Evolutionary conservation across 2,113 vertebrate species (phyloP).

Genomic region (Lagopus leucura): DNA sequence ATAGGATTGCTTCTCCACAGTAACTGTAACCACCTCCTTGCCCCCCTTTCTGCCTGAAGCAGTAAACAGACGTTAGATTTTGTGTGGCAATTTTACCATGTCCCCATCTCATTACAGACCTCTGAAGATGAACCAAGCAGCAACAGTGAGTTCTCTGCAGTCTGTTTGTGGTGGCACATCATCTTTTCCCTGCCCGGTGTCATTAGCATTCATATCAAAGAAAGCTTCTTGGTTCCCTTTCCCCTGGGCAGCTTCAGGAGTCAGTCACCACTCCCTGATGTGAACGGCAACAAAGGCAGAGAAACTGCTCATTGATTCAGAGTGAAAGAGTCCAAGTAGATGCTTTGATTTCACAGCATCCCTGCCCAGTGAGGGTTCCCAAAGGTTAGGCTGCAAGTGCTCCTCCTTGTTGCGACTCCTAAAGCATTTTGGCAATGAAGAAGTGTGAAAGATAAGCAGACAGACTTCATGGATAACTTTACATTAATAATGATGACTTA

Average conservation of each 20-base stretch:
- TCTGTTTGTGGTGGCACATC: not conserved
- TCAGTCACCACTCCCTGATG: conserved; percentile 42
- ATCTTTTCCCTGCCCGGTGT: not conserved
- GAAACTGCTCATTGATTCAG: conserved; percentile 22
- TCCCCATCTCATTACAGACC: not conserved
- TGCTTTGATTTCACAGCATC: conserved; percentile 43
- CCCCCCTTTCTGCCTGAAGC: not conserved
- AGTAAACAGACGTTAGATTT: not conserved
- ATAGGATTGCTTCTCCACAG: not conserved
- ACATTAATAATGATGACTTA: conserved; percentile 47
- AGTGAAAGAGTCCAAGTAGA: conserved; percentile 12
- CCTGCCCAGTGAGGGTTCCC: not conserved
- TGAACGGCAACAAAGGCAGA: conserved; percentile 25
- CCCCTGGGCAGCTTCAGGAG: conserved; percentile 40
- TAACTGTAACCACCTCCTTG: not conserved
- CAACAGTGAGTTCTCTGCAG: not conserved
- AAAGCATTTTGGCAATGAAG: conserved; percentile 21
- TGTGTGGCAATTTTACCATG: not conserved
- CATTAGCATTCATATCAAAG: conserved; percentile 35
- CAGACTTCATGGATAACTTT: conserved; percentile 41
- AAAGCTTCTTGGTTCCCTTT: conserved; percentile 15
- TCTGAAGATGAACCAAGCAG: not conserved
- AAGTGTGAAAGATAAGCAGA: conserved; percentile 17
- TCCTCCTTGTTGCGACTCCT: conserved; percentile 24
- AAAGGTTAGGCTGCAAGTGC: conserved; percentile 10